phyloP scores from a whole-genome alignment of 2,797 vertebrate species.

The Mormyrus proboscirostris region DNA sequence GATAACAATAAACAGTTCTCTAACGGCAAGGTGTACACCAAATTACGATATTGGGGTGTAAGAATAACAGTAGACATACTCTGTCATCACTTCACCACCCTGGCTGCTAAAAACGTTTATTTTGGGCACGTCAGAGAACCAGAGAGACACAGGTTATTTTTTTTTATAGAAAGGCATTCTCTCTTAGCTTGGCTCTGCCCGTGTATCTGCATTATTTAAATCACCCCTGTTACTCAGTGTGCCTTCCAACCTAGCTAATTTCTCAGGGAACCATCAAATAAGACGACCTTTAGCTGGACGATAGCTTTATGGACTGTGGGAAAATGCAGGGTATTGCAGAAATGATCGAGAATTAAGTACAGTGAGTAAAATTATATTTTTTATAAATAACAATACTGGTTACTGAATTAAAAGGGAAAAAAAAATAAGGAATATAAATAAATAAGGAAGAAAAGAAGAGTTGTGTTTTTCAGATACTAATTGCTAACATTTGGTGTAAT shows the following conservation, averaged over 20 bases:
- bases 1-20: not conserved
- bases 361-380: not conserved
- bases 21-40: not conserved
- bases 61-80: not conserved
- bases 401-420: not conserved
- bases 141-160: constrained; percentile 25
- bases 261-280: constrained; percentile 3
- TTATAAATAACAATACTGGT: not conserved
- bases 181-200: not conserved
- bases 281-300: not conserved
- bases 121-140: constrained; percentile 38
- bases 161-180: constrained; percentile 28
- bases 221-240: not conserved
- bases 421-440: not conserved
- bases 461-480: not conserved
- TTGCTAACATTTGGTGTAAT: not conserved
- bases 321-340: not conserved
- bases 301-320: not conserved
- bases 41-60: not conserved
- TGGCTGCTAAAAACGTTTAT: constrained; percentile 29
- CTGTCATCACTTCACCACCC: constrained; percentile 17
- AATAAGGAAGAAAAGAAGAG: not conserved
- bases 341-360: not conserved
- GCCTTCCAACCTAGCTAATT: not conserved
- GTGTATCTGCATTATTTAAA: not conserved